A percentile compares a stretch with the other conserved stretches of the same genome.
phyloP scores from a whole-genome alignment of 2,888 invertebrate species.

The Dolomedes plantarius region DNA sequence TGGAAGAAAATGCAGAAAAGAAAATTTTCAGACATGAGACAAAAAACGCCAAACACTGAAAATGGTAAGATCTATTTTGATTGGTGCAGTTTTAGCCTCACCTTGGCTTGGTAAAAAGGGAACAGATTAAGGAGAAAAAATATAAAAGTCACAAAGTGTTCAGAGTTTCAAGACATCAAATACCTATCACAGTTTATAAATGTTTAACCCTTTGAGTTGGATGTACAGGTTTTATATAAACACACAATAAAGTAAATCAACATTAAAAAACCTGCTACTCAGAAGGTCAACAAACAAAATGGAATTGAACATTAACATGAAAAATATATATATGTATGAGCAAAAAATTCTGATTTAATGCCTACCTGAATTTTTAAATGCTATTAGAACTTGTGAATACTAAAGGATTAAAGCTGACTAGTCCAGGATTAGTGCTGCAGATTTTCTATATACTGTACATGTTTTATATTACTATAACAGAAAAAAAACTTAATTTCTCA shows the following conservation, averaged over 20 bases:
- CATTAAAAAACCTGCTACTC: constrained; percentile 6
- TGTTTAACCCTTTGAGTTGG: constrained; percentile 40
- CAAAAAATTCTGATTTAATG: background rate
- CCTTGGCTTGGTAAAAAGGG: constrained; percentile 48
- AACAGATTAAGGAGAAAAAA: constrained; percentile 41
- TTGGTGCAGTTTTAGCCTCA: constrained; percentile 70
- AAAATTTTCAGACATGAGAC: constrained; percentile 7
- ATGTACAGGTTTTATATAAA: constrained; percentile 10
- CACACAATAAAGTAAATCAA: background rate
- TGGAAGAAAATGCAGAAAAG: constrained; percentile 48
- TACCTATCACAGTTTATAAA: constrained; percentile 67
- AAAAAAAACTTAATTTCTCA: no score
- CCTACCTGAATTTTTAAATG: background rate
- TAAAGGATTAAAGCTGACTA: background rate
- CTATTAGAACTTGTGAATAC: background rate
- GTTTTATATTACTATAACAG: no score
- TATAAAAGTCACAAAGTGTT: constrained; percentile 21
- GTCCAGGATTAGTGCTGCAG: no score
- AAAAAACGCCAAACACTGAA: constrained; percentile 46
- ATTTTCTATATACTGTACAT: no score
- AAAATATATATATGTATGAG: background rate
- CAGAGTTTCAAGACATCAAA: constrained; percentile 27
- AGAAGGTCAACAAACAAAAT: constrained; percentile 33
- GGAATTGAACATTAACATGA: constrained; percentile 28
- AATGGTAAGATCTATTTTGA: constrained; percentile 60